Evolutionary conservation across 2,113 vertebrate genomes (phyloP).

Genomic region (Bungarus multicinctus): DNA sequence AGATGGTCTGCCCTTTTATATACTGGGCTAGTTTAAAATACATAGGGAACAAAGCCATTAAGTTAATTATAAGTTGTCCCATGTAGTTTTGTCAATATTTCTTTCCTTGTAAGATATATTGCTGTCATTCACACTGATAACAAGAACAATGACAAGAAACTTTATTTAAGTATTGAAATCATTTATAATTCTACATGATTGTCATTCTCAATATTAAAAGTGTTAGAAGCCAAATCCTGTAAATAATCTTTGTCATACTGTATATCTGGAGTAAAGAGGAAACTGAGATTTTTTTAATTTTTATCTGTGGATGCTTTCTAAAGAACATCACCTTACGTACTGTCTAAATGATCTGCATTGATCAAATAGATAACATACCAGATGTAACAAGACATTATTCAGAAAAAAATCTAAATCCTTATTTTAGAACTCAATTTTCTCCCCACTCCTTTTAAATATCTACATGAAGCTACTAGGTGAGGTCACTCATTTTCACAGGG

Average conservation of each 20-base stretch:
- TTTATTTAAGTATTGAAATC: neutral
- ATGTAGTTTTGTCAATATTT: conserved; percentile 4
- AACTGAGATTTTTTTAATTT: neutral
- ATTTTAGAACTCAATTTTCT: neutral
- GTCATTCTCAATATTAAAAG: neutral
- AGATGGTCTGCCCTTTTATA: neutral
- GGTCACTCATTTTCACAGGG: neutral
- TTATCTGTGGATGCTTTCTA: neutral
- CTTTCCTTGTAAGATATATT: conserved; percentile 7
- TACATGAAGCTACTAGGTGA: neutral
- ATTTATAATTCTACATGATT: neutral
- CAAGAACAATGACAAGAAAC: conserved; percentile 1
- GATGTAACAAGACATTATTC: neutral
- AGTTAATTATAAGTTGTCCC: conserved; percentile 8
- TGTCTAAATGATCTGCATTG: neutral
- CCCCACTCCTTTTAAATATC: neutral
- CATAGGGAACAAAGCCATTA: neutral
- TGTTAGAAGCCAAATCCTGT: neutral
- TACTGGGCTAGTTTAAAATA: neutral
- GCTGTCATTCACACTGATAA: neutral
- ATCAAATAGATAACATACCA: neutral
- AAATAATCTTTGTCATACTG: neutral
- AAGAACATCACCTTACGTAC: neutral
- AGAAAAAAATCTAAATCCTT: neutral
- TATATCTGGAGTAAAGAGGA: neutral